Percentiles rank a stretch among this genome's conserved stretches.
Evolutionary conservation across 2,113 vertebrate species (phyloP).

Genomic region (Vimba vimba): DNA sequence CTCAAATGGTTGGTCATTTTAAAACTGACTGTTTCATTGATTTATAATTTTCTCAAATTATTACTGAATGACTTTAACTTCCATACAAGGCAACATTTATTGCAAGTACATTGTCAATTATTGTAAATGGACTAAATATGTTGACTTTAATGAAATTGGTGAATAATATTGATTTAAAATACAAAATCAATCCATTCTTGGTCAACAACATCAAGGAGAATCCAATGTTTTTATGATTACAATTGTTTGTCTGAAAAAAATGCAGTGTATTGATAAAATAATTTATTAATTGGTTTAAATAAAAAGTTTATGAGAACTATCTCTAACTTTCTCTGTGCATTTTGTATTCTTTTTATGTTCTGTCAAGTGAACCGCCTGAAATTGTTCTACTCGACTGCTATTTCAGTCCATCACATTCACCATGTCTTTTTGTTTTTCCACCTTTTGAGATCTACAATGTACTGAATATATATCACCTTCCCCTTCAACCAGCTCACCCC

Average conservation of each 20-base stretch:
- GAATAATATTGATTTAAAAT: not conserved
- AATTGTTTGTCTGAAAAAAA: not conserved
- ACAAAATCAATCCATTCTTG: not conserved
- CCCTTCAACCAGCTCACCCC: not conserved
- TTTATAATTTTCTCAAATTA: not conserved
- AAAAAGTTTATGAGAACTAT: not conserved
- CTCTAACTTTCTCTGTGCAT: not conserved
- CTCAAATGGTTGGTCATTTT: too few relatives aligned
- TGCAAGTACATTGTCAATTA: not conserved
- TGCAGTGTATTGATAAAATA: not conserved
- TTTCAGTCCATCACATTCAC: not conserved
- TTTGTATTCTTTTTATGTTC: not conserved
- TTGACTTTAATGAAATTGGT: not conserved
- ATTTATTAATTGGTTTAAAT: not conserved
- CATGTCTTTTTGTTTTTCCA: not conserved
- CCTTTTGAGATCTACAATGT: not conserved
- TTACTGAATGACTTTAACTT: not conserved
- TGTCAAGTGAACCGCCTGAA: not conserved
- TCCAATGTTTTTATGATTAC: not conserved
- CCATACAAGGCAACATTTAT: not conserved
- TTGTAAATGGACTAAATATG: not conserved
- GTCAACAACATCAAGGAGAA: not conserved
- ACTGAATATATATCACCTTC: not conserved
- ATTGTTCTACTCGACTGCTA: not conserved
- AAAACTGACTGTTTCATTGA: not conserved